These are phyloP conservation scores for Eleginops maclovinus DNA, from an alignment of 2,113 vertebrate species.

Conservation along the genomic window DNA sequence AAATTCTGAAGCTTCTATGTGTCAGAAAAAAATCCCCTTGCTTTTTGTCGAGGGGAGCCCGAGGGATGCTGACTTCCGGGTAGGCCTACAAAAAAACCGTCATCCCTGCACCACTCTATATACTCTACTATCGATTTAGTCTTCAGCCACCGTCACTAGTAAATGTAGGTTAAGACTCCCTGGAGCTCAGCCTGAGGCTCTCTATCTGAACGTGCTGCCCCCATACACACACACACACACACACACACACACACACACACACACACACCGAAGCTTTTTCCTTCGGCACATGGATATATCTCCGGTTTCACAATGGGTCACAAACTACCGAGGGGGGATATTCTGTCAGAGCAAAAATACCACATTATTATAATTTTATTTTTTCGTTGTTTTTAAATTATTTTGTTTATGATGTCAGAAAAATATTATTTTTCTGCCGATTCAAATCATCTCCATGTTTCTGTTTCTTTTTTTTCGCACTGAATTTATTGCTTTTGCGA, in stretches of 20 bases:
- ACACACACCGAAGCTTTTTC: slow-evolving; percentile 17
- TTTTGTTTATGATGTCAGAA: slow-evolving; percentile 63
- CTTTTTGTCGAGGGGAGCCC: no score
- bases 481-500: slow-evolving; percentile 54
- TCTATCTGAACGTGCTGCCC: not conserved
- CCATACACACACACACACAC: slow-evolving; percentile 26
- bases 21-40: no score
- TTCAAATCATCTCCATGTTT: slow-evolving; percentile 75
- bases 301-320: not conserved
- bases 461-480: slow-evolving; percentile 35
- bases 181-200: slow-evolving; percentile 76
- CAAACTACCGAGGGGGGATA: slow-evolving; percentile 19
- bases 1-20: no score
- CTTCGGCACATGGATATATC: not conserved
- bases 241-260: slow-evolving; percentile 23
- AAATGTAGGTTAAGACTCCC: slow-evolving; percentile 66
- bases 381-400: slow-evolving; percentile 19
- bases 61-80: no score
- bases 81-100: no score
- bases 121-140: slow-evolving; percentile 47
- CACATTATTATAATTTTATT: slow-evolving; percentile 35
- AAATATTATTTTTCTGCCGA: slow-evolving; percentile 63
- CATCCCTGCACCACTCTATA: not conserved
- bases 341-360: not conserved
- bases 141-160: slow-evolving; percentile 51